Evolutionary conservation across 2,113 vertebrate species (phyloP).

Genomic region (Boleophthalmus pectinirostris): DNA sequence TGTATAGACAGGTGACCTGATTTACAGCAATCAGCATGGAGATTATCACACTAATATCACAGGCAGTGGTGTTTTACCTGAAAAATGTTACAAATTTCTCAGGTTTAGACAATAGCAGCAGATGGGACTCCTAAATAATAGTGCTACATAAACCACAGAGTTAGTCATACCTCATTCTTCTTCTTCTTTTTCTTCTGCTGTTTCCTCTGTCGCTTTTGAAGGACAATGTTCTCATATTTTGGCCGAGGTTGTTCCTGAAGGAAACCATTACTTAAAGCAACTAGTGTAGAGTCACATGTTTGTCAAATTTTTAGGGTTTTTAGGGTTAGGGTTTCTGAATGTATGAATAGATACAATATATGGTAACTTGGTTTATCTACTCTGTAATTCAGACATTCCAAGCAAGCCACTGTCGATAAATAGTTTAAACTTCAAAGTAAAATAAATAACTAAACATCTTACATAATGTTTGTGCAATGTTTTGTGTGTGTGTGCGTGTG

Average conservation of each 20-base stretch:
- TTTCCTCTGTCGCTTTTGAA: constrained; percentile 86
- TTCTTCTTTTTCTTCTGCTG: constrained; percentile 64
- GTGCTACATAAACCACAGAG: not conserved
- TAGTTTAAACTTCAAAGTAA: not conserved
- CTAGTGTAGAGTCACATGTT: too few relatives aligned
- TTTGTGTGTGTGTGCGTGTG: not conserved
- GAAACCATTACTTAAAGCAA: not conserved
- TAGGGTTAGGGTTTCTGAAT: too few relatives aligned
- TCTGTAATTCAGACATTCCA: not conserved
- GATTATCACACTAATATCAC: constrained; percentile 17
- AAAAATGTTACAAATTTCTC: not conserved
- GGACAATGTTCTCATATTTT: constrained; percentile 89
- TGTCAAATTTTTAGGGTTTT: too few relatives aligned
- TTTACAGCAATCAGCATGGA: constrained; percentile 16
- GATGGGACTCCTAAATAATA: not conserved
- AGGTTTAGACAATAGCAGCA: not conserved
- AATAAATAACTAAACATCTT: too few relatives aligned
- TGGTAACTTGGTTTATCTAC: too few relatives aligned
- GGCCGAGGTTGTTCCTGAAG: constrained; percentile 91
- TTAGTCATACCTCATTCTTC: constrained; percentile 78
- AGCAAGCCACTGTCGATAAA: not conserved
- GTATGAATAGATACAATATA: too few relatives aligned
- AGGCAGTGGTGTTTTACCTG: not conserved
- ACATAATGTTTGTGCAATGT: not conserved
- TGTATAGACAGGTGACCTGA: constrained; percentile 50